Base-by-base conservation (phyloP, 2,888 invertebrate genomes). In the Gibbula magus region DNA sequence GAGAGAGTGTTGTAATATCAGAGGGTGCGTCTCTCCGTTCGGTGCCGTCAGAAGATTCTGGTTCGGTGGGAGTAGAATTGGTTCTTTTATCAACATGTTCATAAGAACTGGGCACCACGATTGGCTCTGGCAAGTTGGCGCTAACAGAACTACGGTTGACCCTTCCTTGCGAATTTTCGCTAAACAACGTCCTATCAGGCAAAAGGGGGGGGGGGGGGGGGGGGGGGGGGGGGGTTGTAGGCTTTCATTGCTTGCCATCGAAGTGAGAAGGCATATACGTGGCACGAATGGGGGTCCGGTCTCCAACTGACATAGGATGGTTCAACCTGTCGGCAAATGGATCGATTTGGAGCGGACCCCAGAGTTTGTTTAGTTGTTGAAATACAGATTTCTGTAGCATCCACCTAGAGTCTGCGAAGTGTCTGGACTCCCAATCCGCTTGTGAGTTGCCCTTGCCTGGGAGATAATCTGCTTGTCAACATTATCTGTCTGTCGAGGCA, bases 121-220 rank as follows among this genome's bases (percentile, higher is more conserved):
- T 66, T 80, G 80, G 20, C 54, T 53, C 35, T 53, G 77, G 77
- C 80, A 80, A 2, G 56, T 56, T 22, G 80, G 80, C 1, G 80
- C 54, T 32, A 80, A 22, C 20, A 80, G n/a, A 2, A 51, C 52
- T 2, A 80, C 13, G 2, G 35, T 22, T 22, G 74, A 52, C 73
- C 39, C 61, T 70, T 74, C 80, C 18, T 80, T 70, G 4, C 56
- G 18, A 22, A 25, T 77, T 5, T 70, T 67, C 25, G 77, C 32
- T 1, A n/a, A n/a, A n/a, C n/a, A n/a, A 18, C 20, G 25, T 25
- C 56, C 56, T 56, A 22, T 56, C 56, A 56, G 35, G 22, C 74
- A 80, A 22, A 80, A 70, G 0, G 77, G 80, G 0, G 80, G 77
- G 25, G 53, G 74, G 16, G 77, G 77, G 10, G 16, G 54, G 66